Percentiles rank a stretch among this genome's conserved stretches.
Conservation (phyloP, 1,140 invertebrate genomes). For the Mactra quadrangularis region DNA sequence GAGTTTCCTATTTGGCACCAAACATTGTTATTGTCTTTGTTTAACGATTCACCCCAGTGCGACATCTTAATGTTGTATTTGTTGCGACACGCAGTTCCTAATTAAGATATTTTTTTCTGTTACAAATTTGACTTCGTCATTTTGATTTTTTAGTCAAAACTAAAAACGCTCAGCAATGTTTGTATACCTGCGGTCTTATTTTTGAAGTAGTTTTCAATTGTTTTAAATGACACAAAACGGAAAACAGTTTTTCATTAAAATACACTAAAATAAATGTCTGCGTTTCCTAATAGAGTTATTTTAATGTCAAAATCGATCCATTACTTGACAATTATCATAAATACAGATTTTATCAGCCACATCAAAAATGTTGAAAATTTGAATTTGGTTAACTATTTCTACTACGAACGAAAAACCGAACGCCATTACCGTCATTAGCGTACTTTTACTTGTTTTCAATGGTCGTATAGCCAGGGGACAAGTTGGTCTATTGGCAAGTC, state of each 20-base stretch:
- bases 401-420: not conserved
- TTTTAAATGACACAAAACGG: not conserved
- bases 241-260: not conserved
- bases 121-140: too few relatives aligned
- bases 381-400: conserved; percentile 6
- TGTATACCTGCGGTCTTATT: too few relatives aligned
- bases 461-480: not conserved
- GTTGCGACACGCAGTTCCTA: too few relatives aligned
- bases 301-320: not conserved
- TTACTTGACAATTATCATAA: not conserved
- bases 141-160: too few relatives aligned
- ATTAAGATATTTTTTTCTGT: too few relatives aligned
- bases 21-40: not conserved
- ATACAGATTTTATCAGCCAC: conserved; percentile 29
- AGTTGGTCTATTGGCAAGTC: not conserved
- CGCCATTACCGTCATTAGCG: conserved; percentile 37
- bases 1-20: conserved; percentile 44
- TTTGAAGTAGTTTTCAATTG: not conserved
- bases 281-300: not conserved
- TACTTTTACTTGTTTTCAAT: conserved; percentile 11
- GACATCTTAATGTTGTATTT: not conserved
- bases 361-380: conserved; percentile 36
- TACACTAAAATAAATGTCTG: not conserved
- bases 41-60: not conserved
- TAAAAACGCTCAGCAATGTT: too few relatives aligned